Evolutionary conservation across 2,888 invertebrate species (phyloP), one percentile per base, ranked within the genome.

Genomic region (Pelosia muscerda): DNA sequence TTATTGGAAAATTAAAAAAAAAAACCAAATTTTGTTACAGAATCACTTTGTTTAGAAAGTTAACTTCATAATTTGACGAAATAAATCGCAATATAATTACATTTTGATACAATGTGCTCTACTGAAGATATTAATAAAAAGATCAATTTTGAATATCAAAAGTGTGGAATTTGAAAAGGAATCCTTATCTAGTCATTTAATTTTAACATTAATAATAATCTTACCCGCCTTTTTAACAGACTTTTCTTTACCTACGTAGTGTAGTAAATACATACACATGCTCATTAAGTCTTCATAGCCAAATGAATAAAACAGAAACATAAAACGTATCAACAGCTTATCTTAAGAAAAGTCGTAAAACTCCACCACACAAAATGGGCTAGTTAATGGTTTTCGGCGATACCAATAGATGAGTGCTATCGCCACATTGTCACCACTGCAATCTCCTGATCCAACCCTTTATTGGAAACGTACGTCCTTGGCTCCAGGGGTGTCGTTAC

Each of bases 341-440:
- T 81, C 81, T 78, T 13, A 69, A 69, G 72, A 63, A 38, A 68
- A 76, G 72, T 81, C 72, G 74, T 79, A 76, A 81, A 80, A 74
- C 42, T 63, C 70, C 74, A 76, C 66, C 63, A 70, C 71, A 78
- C 57, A 71, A 72, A 81, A 78, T 81, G 71, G 72, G 70, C 71
- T 68, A 62, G 79, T 78, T 79, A 78, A 79, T 79, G 81, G 74
- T 76, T 61, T 68, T 71, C 58, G 64, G 61, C 74, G 71, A 81
- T 73, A 72, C 54, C 62, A 34, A 56, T 69, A 56, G 61, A 57
- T 49, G 69, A 78, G 68, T 49, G 49, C 49, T n/a, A 49, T 55
- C 71, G 68, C 66, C 69, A 69, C 68, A 68, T 73, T 72, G 76
- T 78, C 79, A 76, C 74, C 69, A 66, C 68, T 73, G 74, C 72